Evolutionary conservation across 2,797 vertebrate genomes (phyloP), one percentile per base, ranked within the genome.

Genomic region (Glossophaga mutica): DNA sequence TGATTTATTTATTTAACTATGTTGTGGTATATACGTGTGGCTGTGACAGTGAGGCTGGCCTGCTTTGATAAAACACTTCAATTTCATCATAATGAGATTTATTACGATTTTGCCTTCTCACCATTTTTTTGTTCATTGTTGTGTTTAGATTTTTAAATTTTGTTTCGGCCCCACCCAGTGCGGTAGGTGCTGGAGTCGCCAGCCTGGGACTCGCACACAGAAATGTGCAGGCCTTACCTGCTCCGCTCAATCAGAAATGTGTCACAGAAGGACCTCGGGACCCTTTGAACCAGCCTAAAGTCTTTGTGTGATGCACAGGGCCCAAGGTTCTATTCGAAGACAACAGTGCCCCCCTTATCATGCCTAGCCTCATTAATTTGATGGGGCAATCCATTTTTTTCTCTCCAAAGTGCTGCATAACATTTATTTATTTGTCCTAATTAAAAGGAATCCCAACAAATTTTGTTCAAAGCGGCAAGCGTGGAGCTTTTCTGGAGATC

Each of bases 401-500:
- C 93, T 95, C 62, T 92, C 92, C 37, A 59, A 92, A 91, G 62
- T 91, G 32, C 68, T 90, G 14, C 50, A 73, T 76, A 90, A 92
- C 32, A 46, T 87, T 62, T 95, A 95, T 95, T 95, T 97, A 94
- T 83, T 83, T 96, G 78, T 65, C 86, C 86, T 93, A 94, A 97
- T 94, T 94, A 86, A 96, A 92, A 19, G 32, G 42, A 95, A 89
- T 77, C 94, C 88, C 86, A 94, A 90, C 89, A 85, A 95, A 46
- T 74, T 76, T 94, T 73, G 29, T 82, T 82, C 82, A 84, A 94
- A 95, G 82, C 70, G 87, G 57, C 68, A 88, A 48, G 68, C 55
- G 44, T 7, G 42, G 62, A 73, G 57, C 29, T 87, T 95, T 96
- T 83, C 77, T 71, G 10, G 50, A 97, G 79, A 93, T 68, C 91